These are phyloP conservation scores for Sitobion miscanthi DNA, from an alignment of 1,140 invertebrate species.

Conservation along the genomic window DNA sequence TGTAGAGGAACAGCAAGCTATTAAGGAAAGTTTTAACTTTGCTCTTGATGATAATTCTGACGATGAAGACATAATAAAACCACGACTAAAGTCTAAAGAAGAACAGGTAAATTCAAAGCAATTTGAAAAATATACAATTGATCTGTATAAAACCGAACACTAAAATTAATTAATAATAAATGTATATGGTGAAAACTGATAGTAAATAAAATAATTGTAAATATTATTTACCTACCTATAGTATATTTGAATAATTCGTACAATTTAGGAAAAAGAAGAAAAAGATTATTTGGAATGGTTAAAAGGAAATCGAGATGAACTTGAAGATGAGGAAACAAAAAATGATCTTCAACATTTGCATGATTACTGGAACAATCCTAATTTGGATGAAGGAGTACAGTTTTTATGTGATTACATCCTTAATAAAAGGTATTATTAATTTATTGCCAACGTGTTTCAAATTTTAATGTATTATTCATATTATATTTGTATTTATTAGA, in stretches of 20 bases:
- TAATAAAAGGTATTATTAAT: conserved; percentile 75
- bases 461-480: conserved; percentile 10
- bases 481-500: neutral
- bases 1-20: conserved; percentile 72
- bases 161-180: neutral
- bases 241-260: neutral
- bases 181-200: neutral
- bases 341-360: conserved; percentile 76
- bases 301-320: conserved; percentile 74
- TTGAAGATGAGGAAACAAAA: conserved; percentile 71
- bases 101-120: conserved; percentile 65
- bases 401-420: conserved; percentile 93
- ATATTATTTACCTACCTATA: neutral
- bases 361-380: conserved; percentile 83
- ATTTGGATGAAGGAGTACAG: conserved; percentile 81
- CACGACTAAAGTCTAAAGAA: conserved; percentile 68
- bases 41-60: conserved; percentile 65
- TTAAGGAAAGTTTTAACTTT: conserved; percentile 74
- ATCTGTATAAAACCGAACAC: neutral
- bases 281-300: conserved; percentile 82
- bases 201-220: neutral
- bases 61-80: conserved; percentile 63
- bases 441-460: neutral
- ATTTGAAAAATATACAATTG: neutral
- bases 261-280: conserved; percentile 68